Conservation (phyloP, 2,888 invertebrate species). For the Chaetogeoica ovagalla region DNA sequence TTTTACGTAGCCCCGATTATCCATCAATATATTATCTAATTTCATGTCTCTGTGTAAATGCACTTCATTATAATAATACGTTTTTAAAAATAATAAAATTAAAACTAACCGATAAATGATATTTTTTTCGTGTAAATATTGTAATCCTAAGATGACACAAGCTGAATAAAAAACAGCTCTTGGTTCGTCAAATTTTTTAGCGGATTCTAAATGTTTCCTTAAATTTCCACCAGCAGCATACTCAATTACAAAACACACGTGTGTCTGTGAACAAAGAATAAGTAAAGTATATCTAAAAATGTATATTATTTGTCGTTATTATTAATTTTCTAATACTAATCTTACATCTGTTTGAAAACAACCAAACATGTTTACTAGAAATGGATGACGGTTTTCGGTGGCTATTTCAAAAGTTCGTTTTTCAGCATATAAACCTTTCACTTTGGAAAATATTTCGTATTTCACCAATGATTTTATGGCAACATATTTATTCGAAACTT, state of each 20-base stretch:
- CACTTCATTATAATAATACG: background rate
- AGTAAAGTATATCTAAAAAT: background rate
- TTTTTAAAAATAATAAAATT: background rate
- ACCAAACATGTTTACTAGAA: conserved; percentile 97
- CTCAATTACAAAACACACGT: conserved; percentile 99
- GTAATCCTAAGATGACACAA: conserved; percentile 96
- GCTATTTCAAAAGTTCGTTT: conserved; percentile 99
- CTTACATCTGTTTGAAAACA: conserved; percentile 95
- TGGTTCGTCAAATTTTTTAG: conserved; percentile 96
- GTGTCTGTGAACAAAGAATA: conserved; percentile 64
- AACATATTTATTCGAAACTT: conserved; percentile 91
- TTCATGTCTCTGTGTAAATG: conserved; percentile 77
- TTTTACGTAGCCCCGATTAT: conserved; percentile 98
- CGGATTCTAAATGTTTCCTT: conserved; percentile 99
- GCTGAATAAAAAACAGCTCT: conserved; percentile 99
- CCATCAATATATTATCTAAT: conserved; percentile 95
- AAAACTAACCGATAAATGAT: conserved; percentile 86
- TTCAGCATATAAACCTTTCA: conserved; percentile 96
- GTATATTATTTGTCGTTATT: too few species aligned
- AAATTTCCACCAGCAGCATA: conserved; percentile 98
- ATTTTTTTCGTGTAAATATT: conserved; percentile 98
- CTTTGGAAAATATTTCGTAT: conserved; percentile 96
- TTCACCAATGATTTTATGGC: conserved; percentile 99
- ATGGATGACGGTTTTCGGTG: conserved; percentile 95
- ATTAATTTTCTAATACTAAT: conserved; percentile 28